Conservation (phyloP, 1,140 invertebrate genomes). For the Tetragnatha versicolor region DNA sequence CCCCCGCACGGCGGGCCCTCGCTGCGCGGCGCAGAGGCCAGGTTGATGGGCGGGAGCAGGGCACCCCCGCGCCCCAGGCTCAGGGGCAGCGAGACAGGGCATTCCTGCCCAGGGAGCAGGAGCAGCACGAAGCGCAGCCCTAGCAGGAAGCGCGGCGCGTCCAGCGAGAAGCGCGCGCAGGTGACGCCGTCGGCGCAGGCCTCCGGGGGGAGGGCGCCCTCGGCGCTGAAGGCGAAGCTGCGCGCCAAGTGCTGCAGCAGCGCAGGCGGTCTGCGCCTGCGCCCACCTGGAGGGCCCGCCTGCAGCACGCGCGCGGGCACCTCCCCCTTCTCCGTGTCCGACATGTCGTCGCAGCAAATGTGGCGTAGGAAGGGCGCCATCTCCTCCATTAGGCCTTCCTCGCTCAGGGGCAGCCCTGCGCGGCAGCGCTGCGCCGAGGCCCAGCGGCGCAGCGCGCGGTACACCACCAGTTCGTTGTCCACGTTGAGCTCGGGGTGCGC, state of each 20-base stretch:
- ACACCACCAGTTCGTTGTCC: conserved; percentile 44
- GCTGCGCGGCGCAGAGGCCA: conserved; percentile 1
- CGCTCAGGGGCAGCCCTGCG: background rate
- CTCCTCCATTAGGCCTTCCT: conserved; percentile 29
- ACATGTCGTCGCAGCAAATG: conserved; percentile 46
- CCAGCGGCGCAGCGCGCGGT: conserved; percentile 19
- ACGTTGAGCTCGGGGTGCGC: conserved; percentile 20
- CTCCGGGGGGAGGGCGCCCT: background rate
- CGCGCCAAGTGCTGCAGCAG: background rate
- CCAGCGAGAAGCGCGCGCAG: conserved; percentile 12
- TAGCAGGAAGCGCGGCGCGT: background rate
- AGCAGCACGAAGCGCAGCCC: conserved; percentile 9
- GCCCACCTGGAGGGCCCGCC: conserved; percentile 5
- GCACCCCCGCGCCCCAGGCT: background rate
- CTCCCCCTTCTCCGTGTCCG: conserved; percentile 36
- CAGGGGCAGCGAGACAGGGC: background rate
- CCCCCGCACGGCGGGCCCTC: conserved; percentile 12
- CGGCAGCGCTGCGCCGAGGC: conserved; percentile 19
- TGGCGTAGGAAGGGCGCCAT: conserved; percentile 24
- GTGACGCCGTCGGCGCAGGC: background rate
- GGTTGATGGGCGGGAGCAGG: background rate
- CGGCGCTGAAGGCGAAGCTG: background rate
- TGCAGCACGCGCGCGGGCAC: conserved; percentile 10
- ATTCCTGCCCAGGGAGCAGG: background rate
- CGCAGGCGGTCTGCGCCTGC: conserved; percentile 11